phyloP scores from a whole-genome alignment of 2,888 invertebrate species.

The Spisula solida region DNA sequence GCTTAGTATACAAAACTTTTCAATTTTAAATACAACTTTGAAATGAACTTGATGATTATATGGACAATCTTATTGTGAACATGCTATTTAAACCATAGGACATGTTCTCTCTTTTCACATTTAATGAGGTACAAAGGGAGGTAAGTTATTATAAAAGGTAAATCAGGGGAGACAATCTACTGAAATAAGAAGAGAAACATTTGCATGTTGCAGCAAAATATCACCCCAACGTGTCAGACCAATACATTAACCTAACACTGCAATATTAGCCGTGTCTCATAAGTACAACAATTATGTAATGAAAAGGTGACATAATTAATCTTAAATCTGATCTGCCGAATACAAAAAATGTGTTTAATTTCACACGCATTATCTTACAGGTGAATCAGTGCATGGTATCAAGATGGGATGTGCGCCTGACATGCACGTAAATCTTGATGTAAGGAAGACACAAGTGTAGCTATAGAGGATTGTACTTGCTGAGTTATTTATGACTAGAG shows the following conservation, averaged over 20 bases:
- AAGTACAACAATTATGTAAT: not conserved
- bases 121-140: no score
- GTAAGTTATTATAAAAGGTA: no score
- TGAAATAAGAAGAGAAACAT: no score
- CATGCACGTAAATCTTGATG: not conserved
- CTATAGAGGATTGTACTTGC: no score
- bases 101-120: no score
- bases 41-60: no score
- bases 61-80: not conserved
- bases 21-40: no score
- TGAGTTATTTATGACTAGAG: no score
- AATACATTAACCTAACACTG: not conserved
- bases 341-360: not conserved
- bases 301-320: constrained; percentile 2
- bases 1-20: no score
- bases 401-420: not conserved
- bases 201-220: not conserved
- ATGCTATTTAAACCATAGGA: no score
- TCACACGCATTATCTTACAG: not conserved
- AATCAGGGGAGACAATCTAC: no score
- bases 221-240: not conserved
- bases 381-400: not conserved
- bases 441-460: no score
- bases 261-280: not conserved
- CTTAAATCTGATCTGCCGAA: not conserved